Evolutionary conservation across 1,140 invertebrate genomes (phyloP), one percentile per base, ranked within the genome.

Genomic region (Hormaphis cornu): DNA sequence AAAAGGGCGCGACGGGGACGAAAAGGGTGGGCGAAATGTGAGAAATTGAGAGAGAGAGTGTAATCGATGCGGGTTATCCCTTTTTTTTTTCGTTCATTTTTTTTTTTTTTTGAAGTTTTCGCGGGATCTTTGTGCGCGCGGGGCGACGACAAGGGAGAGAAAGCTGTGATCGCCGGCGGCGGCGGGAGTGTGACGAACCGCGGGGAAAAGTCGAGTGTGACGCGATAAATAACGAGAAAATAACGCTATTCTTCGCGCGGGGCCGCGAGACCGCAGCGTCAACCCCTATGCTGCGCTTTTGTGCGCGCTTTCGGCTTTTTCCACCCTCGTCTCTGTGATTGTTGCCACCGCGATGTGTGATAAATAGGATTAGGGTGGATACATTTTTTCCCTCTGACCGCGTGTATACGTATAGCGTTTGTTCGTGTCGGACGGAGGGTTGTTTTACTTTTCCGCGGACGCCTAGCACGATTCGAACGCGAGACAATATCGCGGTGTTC

Each of bases 221-320:
- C 61, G 61, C 61, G 61, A 66, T 66, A 66, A 66, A 66, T 66
- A 66, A 66, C 61, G 61, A 66, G 61, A 66, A 66, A 66, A 66
- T 66, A 66, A 66, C 61, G 44, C 61, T 66, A 66, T 66, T 66
- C 61, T 66, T 66, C 28, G 61, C 44, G 18, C n/a, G n/a, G n/a
- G n/a, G n/a, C n/a, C n/a, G 16, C 46, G 28, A 33, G 42, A 26
- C 44, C 44, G 26, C 61, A 35, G 44, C 50, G 61, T 66, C 61
- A 66, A 46, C 61, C 61, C 61, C 26, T 35, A 66, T n/a, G n/a
- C 61, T 66, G 61, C 61, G 61, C 61, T 66, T 66, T 66, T 66
- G 61, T 66, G 46, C 44, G 42, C 6, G 61, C 44, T 66, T 66
- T 66, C 61, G 42, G 61, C 61, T 66, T 66, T 66, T 48, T 66